Conservation (phyloP, 2,888 invertebrate genomes). For the Sphinx pinastri region DNA sequence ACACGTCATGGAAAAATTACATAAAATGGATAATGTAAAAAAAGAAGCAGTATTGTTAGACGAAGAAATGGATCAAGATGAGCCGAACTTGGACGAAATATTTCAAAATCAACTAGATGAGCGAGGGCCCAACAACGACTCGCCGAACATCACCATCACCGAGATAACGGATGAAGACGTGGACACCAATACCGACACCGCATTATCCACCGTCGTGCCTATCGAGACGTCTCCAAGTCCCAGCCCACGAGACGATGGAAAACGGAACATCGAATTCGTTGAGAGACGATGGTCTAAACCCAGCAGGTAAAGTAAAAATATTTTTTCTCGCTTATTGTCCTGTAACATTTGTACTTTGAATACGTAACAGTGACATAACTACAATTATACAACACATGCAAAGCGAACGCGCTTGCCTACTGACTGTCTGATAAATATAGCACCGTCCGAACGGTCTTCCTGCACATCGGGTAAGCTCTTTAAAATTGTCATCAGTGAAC, state of each 20-base stretch:
- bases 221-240: slow-evolving; percentile 76
- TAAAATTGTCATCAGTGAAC: slow-evolving; percentile 81
- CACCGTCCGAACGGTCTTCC: slow-evolving; percentile 70
- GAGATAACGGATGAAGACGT: slow-evolving; percentile 75
- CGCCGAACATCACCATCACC: slow-evolving; percentile 78
- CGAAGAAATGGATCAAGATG: slow-evolving; percentile 72
- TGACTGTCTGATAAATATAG: slow-evolving; percentile 79
- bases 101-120: slow-evolving; percentile 74
- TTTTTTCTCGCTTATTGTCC: slow-evolving; percentile 39
- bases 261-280: slow-evolving; percentile 56
- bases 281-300: slow-evolving; percentile 78
- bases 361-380: slow-evolving; percentile 74
- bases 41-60: slow-evolving; percentile 70
- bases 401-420: slow-evolving; percentile 78
- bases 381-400: slow-evolving; percentile 68
- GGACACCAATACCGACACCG: slow-evolving; percentile 51
- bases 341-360: slow-evolving; percentile 42
- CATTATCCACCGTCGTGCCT: slow-evolving; percentile 58
- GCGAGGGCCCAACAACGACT: slow-evolving; percentile 61
- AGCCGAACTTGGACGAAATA: slow-evolving; percentile 75
- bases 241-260: slow-evolving; percentile 61
- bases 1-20: slow-evolving; percentile 75
- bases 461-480: slow-evolving; percentile 79
- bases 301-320: slow-evolving; percentile 67
- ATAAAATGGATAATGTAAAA: slow-evolving; percentile 61